Conservation (phyloP, 2,113 vertebrate genomes). For the Indicator maculatus region DNA sequence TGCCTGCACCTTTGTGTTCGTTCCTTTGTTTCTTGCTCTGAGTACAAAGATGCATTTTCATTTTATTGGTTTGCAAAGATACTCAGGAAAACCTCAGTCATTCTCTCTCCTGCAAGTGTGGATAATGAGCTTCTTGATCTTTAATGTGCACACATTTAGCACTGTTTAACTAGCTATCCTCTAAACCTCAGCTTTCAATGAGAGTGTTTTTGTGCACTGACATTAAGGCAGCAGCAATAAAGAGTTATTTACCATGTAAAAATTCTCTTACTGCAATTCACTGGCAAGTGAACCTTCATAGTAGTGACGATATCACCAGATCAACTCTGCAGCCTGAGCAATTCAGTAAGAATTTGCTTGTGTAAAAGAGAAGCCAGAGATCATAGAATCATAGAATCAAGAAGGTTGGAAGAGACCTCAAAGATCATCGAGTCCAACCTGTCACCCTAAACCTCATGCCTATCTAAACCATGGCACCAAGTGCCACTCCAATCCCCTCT, state of each 20-base stretch:
- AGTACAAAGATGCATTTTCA: background rate
- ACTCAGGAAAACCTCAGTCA: background rate
- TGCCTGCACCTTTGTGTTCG: background rate
- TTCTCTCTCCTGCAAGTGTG: background rate
- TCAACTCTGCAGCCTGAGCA: background rate
- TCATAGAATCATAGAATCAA: too few relatives aligned
- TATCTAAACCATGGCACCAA: too few relatives aligned
- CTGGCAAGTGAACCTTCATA: background rate
- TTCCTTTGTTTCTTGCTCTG: background rate
- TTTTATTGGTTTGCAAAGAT: background rate
- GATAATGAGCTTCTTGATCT: background rate
- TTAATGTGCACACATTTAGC: background rate
- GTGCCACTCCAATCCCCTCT: too few relatives aligned
- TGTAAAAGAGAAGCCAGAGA: background rate
- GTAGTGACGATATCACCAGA: background rate
- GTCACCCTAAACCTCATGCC: too few relatives aligned
- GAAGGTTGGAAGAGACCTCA: too few relatives aligned
- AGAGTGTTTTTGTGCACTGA: background rate
- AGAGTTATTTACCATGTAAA: background rate
- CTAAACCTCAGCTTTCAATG: background rate
- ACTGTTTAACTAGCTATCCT: background rate
- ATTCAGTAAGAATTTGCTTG: background rate
- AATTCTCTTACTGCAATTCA: background rate
- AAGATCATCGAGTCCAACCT: too few relatives aligned
- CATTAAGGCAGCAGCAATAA: slow-evolving; percentile 5